Evolutionary conservation across 2,797 vertebrate species (phyloP), one percentile per base, ranked within the genome.

Genomic region (Xenopus petersii): DNA sequence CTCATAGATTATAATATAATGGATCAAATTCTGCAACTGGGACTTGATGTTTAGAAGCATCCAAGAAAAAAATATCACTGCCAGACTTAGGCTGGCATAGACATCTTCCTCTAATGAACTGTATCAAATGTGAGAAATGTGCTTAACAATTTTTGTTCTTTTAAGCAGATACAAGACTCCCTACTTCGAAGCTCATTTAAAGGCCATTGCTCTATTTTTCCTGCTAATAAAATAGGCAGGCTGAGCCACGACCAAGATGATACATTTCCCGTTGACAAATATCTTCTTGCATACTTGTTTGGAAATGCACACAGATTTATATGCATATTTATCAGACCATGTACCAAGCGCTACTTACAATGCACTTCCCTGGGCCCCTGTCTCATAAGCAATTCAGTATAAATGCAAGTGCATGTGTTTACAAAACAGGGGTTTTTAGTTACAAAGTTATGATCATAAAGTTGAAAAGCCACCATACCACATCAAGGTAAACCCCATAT

Each of bases 101-200:
- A 46, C 55, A 64, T 79, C 68, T 64, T 47, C 26, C 73, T 46
- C 71, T 79, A 79, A 79, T 79, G 76, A 79, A 70, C 76, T 79
- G 66, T 74, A 26, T 73, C 76, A 73, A 73, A 78, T 78, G 70
- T 78, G 70, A 73, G 75, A 78, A 78, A 71, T 78, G 65, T 73
- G 75, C 73, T 78, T 78, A 78, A 78, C 75, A 78, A 73, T 73
- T 73, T 71, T 74, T 47, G 49, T 69, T 70, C 67, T 49, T 56
- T 64, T 70, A 73, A 73, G 47, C 61, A 70, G 55, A 70, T 70
- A 21, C 26, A 60, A 60, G 33, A 60, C n/a, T 26, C 36, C 36
- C 5, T 3, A 33, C n/a, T 59, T 10, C 0, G 33, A 10, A 69
- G 15, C 54, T 59, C 67, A 47, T 60, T 69, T 47, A 4, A 21